These are phyloP conservation scores for Diabrotica undecimpunctata DNA, from an alignment of 1,140 invertebrate genomes.

Conservation along the genomic window DNA sequence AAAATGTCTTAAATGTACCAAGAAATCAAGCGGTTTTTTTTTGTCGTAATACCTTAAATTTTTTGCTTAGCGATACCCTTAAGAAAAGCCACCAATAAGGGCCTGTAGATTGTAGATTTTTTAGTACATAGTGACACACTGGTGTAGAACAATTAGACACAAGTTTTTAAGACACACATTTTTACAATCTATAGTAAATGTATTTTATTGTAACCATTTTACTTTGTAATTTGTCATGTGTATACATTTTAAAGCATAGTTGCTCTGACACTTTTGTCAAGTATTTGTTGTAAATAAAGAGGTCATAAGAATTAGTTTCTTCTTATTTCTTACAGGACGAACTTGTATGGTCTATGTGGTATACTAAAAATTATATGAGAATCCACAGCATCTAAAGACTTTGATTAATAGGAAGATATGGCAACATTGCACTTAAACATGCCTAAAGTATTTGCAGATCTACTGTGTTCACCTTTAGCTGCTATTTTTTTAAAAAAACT, in stretches of 20 bases:
- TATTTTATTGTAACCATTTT: background rate
- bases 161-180: background rate
- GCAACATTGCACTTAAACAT: no score
- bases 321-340: no score
- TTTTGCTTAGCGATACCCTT: background rate
- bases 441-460: no score
- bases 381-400: no score
- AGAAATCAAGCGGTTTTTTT: no score
- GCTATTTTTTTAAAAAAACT: no score
- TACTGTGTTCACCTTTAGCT: no score
- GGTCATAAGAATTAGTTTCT: no score
- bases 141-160: background rate
- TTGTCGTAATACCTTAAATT: background rate
- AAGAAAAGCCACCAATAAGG: background rate
- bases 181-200: background rate
- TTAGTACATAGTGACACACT: background rate
- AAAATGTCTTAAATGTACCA: no score
- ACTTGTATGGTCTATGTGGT: no score
- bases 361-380: no score
- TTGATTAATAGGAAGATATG: no score
- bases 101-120: background rate
- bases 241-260: background rate
- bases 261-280: background rate
- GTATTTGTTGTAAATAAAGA: background rate
- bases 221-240: conserved; percentile 3